A percentile compares a stretch with the other conserved stretches of the same genome.
Evolutionary conservation across 2,888 invertebrate species (phyloP).

Genomic region (Lasioglossum malachurum): DNA sequence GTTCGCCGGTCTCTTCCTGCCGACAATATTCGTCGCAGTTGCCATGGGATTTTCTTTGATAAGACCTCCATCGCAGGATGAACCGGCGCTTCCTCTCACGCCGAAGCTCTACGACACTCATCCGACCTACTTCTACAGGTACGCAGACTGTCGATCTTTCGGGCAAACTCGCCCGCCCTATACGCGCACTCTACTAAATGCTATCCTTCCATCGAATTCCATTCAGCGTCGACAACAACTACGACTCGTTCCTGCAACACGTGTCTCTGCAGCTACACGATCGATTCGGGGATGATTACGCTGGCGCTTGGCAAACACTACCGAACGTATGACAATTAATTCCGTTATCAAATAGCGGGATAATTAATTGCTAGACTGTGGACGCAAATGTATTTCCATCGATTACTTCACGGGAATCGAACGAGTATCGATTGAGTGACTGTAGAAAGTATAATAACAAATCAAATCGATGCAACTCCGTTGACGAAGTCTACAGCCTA

Average conservation of each 20-base stretch:
- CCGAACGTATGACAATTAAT: slow-evolving; percentile 74
- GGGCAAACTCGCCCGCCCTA: not conserved
- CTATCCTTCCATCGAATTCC: not conserved
- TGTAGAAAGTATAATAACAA: not conserved
- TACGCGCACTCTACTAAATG: not conserved
- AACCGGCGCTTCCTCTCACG: slow-evolving; percentile 86
- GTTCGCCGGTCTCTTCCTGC: slow-evolving; percentile 87
- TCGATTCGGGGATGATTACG: slow-evolving; percentile 79
- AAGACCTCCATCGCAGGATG: slow-evolving; percentile 88
- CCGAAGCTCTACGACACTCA: slow-evolving; percentile 86
- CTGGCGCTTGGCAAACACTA: slow-evolving; percentile 79
- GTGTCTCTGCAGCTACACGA: slow-evolving; percentile 79
- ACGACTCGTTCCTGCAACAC: slow-evolving; percentile 76
- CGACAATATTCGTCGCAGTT: slow-evolving; percentile 88
- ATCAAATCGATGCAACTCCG: not conserved
- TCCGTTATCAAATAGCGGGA: not conserved
- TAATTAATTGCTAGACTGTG: not conserved
- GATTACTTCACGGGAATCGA: not conserved
- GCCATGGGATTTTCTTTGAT: slow-evolving; percentile 90
- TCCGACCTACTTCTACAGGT: slow-evolving; percentile 84
- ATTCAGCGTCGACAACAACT: slow-evolving; percentile 75
- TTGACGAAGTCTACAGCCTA: not conserved
- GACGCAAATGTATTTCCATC: not conserved
- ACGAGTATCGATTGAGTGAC: not conserved
- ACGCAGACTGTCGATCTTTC: not conserved